Percentiles rank a stretch among this genome's conserved stretches.
phyloP scores from a whole-genome alignment of 2,113 vertebrate genomes.

The Chaenogobius annularis region DNA sequence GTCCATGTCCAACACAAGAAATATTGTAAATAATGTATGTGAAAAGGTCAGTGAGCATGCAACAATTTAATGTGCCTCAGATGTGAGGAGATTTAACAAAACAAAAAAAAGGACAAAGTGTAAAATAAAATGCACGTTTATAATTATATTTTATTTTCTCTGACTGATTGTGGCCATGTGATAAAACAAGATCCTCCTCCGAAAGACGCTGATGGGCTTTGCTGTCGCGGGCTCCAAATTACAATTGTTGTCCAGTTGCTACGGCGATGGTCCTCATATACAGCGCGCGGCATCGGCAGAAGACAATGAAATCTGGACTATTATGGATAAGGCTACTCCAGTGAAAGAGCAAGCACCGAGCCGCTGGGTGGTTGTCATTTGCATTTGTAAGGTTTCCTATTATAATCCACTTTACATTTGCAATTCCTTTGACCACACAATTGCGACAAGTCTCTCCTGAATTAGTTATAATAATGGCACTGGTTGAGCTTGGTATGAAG shows the following conservation, averaged over 20 bases:
- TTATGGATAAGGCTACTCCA: constrained; percentile 48
- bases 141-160: background rate
- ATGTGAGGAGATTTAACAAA: background rate
- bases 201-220: background rate
- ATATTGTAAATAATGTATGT: background rate
- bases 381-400: constrained; percentile 56
- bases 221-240: constrained; percentile 45
- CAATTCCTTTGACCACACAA: constrained; percentile 45
- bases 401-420: constrained; percentile 46
- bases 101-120: background rate
- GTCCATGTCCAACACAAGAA: background rate
- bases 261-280: constrained; percentile 71
- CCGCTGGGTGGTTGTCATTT: constrained; percentile 48
- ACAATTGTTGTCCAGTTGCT: constrained; percentile 66
- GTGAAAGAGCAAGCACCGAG: constrained; percentile 46
- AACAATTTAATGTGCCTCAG: background rate
- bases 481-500: constrained; percentile 13
- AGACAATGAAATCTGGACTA: constrained; percentile 64
- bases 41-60: background rate
- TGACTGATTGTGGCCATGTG: background rate
- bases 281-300: constrained; percentile 49
- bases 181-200: constrained; percentile 33
- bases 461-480: constrained; percentile 21
- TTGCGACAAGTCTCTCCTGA: constrained; percentile 7
- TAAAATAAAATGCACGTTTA: constrained; percentile 5